phyloP scores from a whole-genome alignment of 2,113 vertebrate species.

The Tinamus guttatus region DNA sequence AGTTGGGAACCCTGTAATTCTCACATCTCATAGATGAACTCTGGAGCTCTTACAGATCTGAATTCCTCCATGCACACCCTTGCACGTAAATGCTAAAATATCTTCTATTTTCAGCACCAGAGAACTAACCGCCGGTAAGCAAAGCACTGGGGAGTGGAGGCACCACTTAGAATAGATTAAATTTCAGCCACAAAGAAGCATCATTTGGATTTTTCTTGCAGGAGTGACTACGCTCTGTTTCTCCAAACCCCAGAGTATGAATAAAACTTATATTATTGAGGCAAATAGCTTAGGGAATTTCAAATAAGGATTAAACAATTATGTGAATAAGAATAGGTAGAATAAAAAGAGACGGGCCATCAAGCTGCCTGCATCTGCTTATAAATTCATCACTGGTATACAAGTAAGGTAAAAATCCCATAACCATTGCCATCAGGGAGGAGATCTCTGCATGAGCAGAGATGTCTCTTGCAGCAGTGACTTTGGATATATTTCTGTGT shows the following conservation, averaged over 20 bases:
- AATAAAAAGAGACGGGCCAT: not conserved
- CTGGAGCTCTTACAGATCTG: not conserved
- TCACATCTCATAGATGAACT: not conserved
- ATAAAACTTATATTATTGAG: slow-evolving; percentile 13
- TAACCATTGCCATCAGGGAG: not conserved
- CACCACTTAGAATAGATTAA: not conserved
- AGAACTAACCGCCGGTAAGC: not conserved
- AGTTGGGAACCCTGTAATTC: not conserved
- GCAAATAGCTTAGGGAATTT: slow-evolving; percentile 27
- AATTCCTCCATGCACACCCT: not conserved
- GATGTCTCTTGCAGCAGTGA: not conserved
- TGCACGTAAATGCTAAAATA: not conserved
- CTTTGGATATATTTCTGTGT: not conserved
- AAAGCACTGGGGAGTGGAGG: slow-evolving; percentile 7
- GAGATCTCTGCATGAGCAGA: not conserved
- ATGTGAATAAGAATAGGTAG: not conserved
- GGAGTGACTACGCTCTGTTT: not conserved
- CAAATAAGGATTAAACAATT: slow-evolving; percentile 24
- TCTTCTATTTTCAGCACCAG: not conserved
- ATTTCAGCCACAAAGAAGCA: not conserved
- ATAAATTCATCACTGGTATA: not conserved
- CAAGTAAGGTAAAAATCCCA: not conserved
- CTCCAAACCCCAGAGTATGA: not conserved
- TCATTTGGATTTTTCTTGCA: not conserved
- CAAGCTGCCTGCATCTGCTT: not conserved